Conservation (phyloP, 2,797 vertebrate species). For the Petrocephalus sullivani region DNA sequence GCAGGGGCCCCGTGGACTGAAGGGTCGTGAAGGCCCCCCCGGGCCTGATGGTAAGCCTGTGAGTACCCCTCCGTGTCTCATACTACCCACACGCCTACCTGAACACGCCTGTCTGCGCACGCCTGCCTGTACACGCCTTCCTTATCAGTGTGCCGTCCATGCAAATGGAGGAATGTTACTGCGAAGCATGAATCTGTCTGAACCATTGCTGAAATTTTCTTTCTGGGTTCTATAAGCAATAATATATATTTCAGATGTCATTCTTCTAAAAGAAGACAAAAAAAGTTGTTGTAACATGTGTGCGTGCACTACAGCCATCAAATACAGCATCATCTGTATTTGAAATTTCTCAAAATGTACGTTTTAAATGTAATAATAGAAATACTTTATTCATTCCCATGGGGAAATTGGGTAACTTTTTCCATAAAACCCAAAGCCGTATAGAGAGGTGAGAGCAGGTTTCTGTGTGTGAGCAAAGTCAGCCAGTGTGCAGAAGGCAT, state of each 20-base stretch:
- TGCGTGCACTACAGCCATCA: not conserved
- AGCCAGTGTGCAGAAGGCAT: not conserved
- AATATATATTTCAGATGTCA: no score
- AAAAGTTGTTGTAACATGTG: no score
- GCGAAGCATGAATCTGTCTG: not conserved
- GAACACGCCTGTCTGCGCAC: not conserved
- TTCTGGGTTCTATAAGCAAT: no score
- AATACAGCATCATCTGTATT: not conserved
- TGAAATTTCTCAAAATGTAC: not conserved
- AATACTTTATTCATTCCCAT: not conserved
- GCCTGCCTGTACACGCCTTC: not conserved
- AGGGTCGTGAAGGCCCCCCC: constrained; percentile 51
- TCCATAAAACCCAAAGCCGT: not conserved
- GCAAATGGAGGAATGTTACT: not conserved
- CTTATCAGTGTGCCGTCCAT: not conserved
- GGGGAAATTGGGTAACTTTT: not conserved
- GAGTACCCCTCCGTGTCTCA: constrained; percentile 33
- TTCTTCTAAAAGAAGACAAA: no score
- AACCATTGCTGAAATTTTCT: not conserved
- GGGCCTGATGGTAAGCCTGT: constrained; percentile 56
- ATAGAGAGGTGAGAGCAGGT: not conserved
- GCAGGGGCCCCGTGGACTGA: constrained; percentile 50
- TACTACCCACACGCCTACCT: not conserved
- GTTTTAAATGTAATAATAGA: not conserved
- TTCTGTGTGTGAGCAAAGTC: not conserved